Conservation (phyloP, 2,113 vertebrate genomes). For the Dipodomys ordii region DNA sequence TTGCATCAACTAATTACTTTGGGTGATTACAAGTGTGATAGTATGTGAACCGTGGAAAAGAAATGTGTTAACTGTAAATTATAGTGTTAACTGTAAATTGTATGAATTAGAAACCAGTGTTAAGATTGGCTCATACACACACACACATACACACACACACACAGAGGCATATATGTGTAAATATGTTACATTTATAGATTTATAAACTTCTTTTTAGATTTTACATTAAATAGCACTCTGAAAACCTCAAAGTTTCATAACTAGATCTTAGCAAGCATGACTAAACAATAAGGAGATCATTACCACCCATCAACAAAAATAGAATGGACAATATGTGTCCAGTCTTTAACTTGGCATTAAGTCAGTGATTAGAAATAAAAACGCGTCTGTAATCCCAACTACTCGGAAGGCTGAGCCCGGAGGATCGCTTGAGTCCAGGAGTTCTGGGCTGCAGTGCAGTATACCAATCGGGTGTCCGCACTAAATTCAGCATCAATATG, state of each 20-base stretch:
- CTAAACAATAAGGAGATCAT: neutral
- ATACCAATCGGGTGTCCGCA: too few relatives aligned
- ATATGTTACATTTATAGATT: neutral
- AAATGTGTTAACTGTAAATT: neutral
- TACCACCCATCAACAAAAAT: neutral
- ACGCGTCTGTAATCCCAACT: too few relatives aligned
- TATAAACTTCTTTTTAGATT: neutral
- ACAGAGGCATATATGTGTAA: neutral
- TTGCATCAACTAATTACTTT: neutral
- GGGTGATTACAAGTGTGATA: neutral
- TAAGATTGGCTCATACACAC: neutral
- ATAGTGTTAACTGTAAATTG: neutral
- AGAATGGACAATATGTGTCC: neutral
- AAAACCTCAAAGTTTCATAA: neutral
- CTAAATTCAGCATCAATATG: too few relatives aligned
- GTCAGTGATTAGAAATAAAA: constrained; percentile 30
- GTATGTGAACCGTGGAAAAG: neutral
- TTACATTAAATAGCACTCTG: neutral
- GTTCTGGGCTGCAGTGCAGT: too few relatives aligned
- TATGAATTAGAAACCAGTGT: neutral
- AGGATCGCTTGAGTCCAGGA: too few relatives aligned
- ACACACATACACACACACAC: neutral
- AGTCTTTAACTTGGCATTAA: neutral
- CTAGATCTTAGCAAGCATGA: neutral
- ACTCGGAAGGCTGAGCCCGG: too few relatives aligned